Evolutionary conservation across 2,113 vertebrate species (phyloP).

Genomic region (Phrynocephalus versicolor): DNA sequence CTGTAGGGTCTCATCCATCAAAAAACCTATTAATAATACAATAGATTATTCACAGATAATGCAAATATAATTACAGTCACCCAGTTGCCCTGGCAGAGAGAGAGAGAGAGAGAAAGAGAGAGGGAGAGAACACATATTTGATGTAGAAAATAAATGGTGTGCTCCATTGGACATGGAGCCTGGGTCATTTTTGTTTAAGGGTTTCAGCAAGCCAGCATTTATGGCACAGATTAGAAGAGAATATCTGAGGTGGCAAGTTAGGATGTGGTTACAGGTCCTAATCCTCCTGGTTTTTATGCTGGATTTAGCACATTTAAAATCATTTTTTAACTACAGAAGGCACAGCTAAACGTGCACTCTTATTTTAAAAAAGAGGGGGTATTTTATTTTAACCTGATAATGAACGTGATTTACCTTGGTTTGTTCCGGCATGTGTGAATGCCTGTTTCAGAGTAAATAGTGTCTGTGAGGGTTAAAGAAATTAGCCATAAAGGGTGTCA

Average conservation of each 20-base stretch:
- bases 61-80: conserved; percentile 68
- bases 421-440: no score
- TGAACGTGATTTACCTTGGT: no score
- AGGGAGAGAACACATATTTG: conserved; percentile 60
- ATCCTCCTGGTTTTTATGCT: no score
- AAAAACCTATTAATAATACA: conserved; percentile 65
- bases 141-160: conserved; percentile 46
- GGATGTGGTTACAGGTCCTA: no score
- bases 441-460: no score
- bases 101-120: conserved; percentile 46
- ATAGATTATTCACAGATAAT: conserved; percentile 63
- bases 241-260: background rate
- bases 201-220: conserved; percentile 17
- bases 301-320: no score
- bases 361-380: no score
- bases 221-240: background rate
- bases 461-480: no score
- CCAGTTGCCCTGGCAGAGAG: conserved; percentile 45
- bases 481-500: no score
- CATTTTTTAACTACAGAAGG: no score
- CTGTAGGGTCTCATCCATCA: conserved; percentile 34
- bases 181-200: conserved; percentile 32
- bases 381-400: no score
- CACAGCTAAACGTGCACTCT: no score
- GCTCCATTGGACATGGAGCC: background rate